Evolutionary conservation across 2,888 invertebrate genomes (phyloP).

Genomic region (Noctua fimbriata): DNA sequence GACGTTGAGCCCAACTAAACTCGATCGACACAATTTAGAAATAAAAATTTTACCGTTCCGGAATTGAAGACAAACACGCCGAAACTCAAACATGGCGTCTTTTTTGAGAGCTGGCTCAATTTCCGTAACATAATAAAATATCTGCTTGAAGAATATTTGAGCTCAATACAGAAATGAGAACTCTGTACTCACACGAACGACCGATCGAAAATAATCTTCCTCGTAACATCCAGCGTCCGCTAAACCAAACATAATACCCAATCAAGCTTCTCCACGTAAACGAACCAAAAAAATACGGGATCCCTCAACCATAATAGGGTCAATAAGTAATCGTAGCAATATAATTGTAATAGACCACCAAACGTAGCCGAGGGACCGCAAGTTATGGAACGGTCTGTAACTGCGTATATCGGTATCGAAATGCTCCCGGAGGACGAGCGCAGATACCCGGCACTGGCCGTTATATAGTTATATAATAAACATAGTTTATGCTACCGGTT

Average conservation of each 20-base stretch:
- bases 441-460: conserved; percentile 68
- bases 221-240: neutral
- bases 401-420: conserved; percentile 74
- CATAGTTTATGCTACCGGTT: conserved; percentile 42
- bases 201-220: neutral
- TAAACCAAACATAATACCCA: conserved; percentile 1
- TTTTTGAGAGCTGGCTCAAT: conserved; percentile 55
- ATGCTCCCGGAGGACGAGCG: conserved; percentile 73
- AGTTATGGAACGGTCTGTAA: conserved; percentile 75
- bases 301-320: conserved; percentile 29
- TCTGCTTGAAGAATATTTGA: conserved; percentile 16
- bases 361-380: conserved; percentile 73
- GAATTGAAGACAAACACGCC: conserved; percentile 74
- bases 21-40: conserved; percentile 75
- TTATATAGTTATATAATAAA: conserved; percentile 66
- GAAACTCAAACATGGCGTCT: conserved; percentile 52
- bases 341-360: conserved; percentile 75
- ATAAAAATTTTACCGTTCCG: conserved; percentile 71
- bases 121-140: conserved; percentile 61
- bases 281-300: neutral
- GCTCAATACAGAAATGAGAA: neutral
- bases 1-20: conserved; percentile 70
- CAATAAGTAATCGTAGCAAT: conserved; percentile 64
- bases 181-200: neutral
- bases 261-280: neutral